Conservation (phyloP, 2,113 vertebrate species). For the Pseudolaguvia tuberculata region DNA sequence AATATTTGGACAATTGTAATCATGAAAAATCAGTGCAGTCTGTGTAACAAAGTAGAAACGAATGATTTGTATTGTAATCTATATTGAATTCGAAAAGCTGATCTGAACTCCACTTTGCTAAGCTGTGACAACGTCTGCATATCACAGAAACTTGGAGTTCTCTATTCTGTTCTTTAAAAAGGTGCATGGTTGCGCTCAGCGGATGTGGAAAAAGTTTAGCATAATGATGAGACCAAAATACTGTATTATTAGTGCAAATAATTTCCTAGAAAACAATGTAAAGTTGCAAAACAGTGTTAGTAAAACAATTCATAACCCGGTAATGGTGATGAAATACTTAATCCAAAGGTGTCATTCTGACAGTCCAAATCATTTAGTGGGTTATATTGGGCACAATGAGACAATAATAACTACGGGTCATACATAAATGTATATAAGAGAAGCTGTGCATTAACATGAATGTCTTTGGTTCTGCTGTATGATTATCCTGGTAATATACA, state of each 20-base stretch:
- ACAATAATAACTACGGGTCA: background rate
- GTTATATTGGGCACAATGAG: background rate
- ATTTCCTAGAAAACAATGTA: conserved; percentile 33
- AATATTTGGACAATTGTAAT: background rate
- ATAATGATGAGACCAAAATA: conserved; percentile 38
- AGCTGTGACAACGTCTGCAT: background rate
- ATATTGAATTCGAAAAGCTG: conserved; percentile 28
- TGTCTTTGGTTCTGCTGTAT: conserved; percentile 71
- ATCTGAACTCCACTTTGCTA: background rate
- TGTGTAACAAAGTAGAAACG: conserved; percentile 47
- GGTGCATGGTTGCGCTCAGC: conserved; percentile 18
- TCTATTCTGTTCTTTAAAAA: background rate
- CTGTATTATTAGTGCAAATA: conserved; percentile 37
- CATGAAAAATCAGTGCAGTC: conserved; percentile 67
- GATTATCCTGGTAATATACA: conserved; percentile 46
- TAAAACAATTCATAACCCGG: conserved; percentile 40
- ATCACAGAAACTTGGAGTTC: background rate
- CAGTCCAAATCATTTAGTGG: background rate
- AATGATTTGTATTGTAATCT: conserved; percentile 11
- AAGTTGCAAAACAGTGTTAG: conserved; percentile 56
- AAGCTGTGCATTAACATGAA: conserved; percentile 58
- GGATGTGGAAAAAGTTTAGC: conserved; percentile 34
- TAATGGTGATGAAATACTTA: background rate
- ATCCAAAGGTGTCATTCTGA: background rate
- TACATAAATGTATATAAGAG: background rate